A percentile compares a stretch with the other conserved stretches of the same genome.
Evolutionary conservation across 2,888 invertebrate species (phyloP).

Genomic region (Ophonus ardosiacus): DNA sequence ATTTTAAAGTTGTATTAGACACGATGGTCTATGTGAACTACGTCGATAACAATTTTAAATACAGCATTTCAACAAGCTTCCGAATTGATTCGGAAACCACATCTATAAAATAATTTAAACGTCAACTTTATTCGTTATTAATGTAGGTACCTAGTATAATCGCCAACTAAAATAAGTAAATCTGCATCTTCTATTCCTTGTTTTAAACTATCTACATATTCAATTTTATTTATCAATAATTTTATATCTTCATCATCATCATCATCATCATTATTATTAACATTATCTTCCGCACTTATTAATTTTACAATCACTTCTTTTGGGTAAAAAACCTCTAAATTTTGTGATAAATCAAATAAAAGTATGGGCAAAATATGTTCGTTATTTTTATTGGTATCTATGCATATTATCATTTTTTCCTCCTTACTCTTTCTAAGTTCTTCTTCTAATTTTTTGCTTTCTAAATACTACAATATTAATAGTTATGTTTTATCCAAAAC

Average conservation of each 20-base stretch:
- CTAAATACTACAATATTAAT: slow-evolving; percentile 2
- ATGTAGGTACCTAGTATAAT: slow-evolving; percentile 71
- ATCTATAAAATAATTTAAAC: too few species aligned
- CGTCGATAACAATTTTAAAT: too few species aligned
- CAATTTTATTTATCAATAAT: slow-evolving; percentile 65
- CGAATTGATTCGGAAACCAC: too few species aligned
- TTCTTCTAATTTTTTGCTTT: slow-evolving; percentile 35
- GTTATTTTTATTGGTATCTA: slow-evolving; percentile 55
- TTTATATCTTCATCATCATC: slow-evolving; percentile 68
- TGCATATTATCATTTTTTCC: slow-evolving; percentile 11
- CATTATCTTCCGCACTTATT: slow-evolving; percentile 52
- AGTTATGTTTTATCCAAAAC: too few species aligned
- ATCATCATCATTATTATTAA: slow-evolving; percentile 27
- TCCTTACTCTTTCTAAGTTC: not conserved
- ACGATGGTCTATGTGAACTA: too few species aligned
- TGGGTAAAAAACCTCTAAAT: slow-evolving; percentile 20
- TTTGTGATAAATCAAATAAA: slow-evolving; percentile 50
- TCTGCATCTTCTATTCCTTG: slow-evolving; percentile 76
- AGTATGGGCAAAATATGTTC: slow-evolving; percentile 51
- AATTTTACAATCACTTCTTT: slow-evolving; percentile 66
- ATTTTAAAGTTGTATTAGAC: too few species aligned
- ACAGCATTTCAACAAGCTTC: too few species aligned
- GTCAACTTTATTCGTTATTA: not conserved
- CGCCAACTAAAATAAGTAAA: slow-evolving; percentile 77
- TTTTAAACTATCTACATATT: slow-evolving; percentile 75